Percentiles rank a stretch among this genome's conserved stretches.
Conservation (phyloP, 2,797 vertebrate genomes). For the Pristis pectinata region DNA sequence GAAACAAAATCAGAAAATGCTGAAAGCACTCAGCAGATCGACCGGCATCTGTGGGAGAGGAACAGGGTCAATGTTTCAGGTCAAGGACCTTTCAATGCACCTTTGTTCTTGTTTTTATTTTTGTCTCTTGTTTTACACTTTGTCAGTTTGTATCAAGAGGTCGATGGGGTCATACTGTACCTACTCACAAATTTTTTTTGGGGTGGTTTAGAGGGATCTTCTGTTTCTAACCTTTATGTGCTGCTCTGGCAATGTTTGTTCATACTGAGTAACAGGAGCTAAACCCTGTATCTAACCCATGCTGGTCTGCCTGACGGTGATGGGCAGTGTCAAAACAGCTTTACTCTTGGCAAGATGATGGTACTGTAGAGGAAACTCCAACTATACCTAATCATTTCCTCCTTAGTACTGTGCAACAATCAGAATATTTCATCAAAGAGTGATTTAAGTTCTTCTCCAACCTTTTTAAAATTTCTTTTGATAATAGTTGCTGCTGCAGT, state of each 20-base stretch:
- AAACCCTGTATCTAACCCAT: not conserved
- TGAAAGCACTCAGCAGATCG: too few relatives aligned
- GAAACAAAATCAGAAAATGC: too few relatives aligned
- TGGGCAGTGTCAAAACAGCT: not conserved
- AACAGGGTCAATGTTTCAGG: too few relatives aligned
- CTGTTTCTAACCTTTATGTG: too few relatives aligned
- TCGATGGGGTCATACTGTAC: too few relatives aligned
- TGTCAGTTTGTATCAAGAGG: not conserved
- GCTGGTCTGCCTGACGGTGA: not conserved
- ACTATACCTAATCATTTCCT: not conserved
- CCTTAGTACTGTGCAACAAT: not conserved
- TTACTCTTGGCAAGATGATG: not conserved
- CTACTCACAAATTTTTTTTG: too few relatives aligned
- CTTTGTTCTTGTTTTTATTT: too few relatives aligned
- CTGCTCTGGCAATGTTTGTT: not conserved
- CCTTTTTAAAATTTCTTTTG: not conserved
- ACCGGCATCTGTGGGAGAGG: too few relatives aligned
- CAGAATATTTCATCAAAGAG: not conserved
- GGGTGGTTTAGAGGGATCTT: too few relatives aligned
- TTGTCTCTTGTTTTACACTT: not conserved
- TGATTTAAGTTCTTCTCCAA: not conserved
- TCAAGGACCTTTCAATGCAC: too few relatives aligned
- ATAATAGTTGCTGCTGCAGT: slow-evolving; percentile 25
- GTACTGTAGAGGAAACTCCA: too few relatives aligned
- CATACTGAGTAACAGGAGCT: not conserved